Conservation (phyloP, 2,113 vertebrate genomes). For the Lota lota region DNA sequence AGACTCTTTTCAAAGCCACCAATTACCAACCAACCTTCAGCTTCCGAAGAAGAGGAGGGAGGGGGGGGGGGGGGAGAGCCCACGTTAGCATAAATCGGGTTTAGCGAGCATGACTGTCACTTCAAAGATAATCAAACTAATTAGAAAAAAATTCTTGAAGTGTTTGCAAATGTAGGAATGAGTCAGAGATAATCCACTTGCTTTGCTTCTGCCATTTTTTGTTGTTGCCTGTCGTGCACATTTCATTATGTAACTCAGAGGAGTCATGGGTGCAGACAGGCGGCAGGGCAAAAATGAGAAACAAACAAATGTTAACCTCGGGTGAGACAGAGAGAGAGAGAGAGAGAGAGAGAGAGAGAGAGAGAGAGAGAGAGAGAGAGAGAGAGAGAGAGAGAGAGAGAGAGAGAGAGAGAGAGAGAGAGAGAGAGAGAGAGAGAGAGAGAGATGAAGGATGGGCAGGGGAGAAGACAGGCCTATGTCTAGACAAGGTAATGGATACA, state of each 20-base stretch:
- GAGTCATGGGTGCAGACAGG: constrained; percentile 6
- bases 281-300: constrained; percentile 19
- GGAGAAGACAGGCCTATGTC: constrained; percentile 31
- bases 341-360: constrained; percentile 2
- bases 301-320: neutral
- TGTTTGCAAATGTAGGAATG: constrained; percentile 52
- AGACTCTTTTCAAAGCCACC: constrained; percentile 25
- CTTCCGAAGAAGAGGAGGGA: constrained; percentile 25
- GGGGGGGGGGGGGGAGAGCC: no score
- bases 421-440: constrained; percentile 9
- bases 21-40: constrained; percentile 43
- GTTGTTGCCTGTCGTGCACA: constrained; percentile 11
- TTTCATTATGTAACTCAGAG: constrained; percentile 32
- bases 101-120: constrained; percentile 63
- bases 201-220: constrained; percentile 16
- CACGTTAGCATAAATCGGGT: constrained; percentile 60
- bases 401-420: constrained; percentile 3
- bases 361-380: constrained; percentile 2
- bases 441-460: constrained; percentile 9
- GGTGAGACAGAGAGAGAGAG: constrained; percentile 15
- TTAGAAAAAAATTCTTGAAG: constrained; percentile 56
- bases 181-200: constrained; percentile 55
- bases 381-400: constrained; percentile 8
- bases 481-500: constrained; percentile 47
- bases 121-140: constrained; percentile 67